Conservation (phyloP, 2,797 vertebrate genomes). For the Galagoides demidoff region DNA sequence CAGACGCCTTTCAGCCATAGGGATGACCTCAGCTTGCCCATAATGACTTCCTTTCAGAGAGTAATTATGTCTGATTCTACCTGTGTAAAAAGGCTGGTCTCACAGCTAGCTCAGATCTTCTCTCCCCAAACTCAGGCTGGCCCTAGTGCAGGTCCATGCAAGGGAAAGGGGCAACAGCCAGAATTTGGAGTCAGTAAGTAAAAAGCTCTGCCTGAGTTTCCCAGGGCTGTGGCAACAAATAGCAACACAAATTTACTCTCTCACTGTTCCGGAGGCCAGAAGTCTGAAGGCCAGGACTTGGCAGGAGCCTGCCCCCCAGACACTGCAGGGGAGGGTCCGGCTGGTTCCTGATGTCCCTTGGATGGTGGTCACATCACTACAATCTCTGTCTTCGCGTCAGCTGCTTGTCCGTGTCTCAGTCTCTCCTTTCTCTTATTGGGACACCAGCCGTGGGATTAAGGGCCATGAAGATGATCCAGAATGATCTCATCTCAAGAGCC, state of each 20-base stretch:
- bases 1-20: not conserved
- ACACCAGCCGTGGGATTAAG: not conserved
- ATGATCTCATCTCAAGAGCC: not conserved
- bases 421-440: not conserved
- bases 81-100: not conserved
- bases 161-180: not conserved
- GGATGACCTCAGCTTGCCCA: rapidly evolving
- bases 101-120: not conserved
- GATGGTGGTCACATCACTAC: not conserved
- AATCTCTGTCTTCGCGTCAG: not conserved
- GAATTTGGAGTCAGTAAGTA: too few relatives aligned
- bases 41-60: not conserved
- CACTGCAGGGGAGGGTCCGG: rapidly evolving
- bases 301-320: not conserved
- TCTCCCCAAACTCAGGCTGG: not conserved
- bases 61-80: not conserved
- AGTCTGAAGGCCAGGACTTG: not conserved
- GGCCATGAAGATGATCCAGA: not conserved
- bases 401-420: too few relatives aligned
- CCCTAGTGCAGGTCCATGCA: not conserved
- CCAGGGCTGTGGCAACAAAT: not conserved
- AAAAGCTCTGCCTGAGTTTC: too few relatives aligned
- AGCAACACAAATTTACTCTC: not conserved
- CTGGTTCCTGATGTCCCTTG: not conserved
- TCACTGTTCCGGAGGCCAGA: too few relatives aligned